phyloP scores from a whole-genome alignment of 2,888 invertebrate genomes.

The Platypus cylindrus region DNA sequence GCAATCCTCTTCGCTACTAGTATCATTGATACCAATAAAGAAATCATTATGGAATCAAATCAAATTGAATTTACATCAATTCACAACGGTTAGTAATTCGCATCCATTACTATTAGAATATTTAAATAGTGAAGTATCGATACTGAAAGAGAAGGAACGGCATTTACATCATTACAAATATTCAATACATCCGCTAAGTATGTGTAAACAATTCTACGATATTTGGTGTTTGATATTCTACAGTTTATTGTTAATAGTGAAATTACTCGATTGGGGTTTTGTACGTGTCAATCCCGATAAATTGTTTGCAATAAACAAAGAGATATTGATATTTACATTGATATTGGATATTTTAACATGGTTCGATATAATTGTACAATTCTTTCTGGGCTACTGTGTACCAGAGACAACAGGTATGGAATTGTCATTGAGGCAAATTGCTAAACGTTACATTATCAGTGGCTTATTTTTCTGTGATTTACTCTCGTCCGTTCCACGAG shows the following conservation, averaged over 20 bases:
- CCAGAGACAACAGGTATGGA: constrained; percentile 8
- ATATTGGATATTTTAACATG: constrained; percentile 10
- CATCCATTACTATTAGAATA: constrained; percentile 10
- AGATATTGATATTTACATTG: neutral
- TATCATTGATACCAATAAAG: too few relatives aligned
- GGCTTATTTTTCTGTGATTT: constrained; percentile 16
- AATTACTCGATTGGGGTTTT: constrained; percentile 14
- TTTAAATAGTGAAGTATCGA: constrained; percentile 17
- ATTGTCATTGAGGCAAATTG: constrained; percentile 10
- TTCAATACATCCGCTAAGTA: constrained; percentile 20
- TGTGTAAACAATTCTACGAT: constrained; percentile 15
- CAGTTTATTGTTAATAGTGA: constrained; percentile 7
- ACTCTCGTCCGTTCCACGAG: constrained; percentile 14
- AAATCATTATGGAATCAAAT: too few relatives aligned
- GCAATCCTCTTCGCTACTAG: too few relatives aligned
- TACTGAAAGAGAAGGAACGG: constrained; percentile 14
- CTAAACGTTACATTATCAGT: constrained; percentile 13
- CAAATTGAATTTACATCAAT: too few relatives aligned
- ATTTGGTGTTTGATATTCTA: constrained; percentile 16
- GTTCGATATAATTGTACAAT: constrained; percentile 14
- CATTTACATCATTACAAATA: constrained; percentile 11
- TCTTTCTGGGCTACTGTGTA: constrained; percentile 15
- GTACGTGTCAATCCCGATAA: neutral
- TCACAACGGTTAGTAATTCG: constrained; percentile 4
- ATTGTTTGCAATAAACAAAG: neutral